phyloP scores from a whole-genome alignment of 2,113 vertebrate species.

The Syrrhaptes paradoxus region DNA sequence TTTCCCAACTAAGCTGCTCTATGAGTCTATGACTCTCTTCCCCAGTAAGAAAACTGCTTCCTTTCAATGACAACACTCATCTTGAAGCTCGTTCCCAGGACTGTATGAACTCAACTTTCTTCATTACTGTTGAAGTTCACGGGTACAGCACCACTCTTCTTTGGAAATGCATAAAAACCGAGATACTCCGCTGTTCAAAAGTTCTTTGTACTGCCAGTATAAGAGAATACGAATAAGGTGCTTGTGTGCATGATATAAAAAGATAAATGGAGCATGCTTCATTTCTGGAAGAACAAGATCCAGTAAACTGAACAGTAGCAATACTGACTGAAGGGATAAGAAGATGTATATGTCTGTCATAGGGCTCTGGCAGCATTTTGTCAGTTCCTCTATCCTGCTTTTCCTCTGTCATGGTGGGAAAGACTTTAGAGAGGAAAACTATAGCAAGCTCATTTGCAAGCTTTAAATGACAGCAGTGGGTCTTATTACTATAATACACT shows the following conservation, averaged over 20 bases:
- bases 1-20: background rate
- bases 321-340: background rate
- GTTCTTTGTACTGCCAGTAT: background rate
- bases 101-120: background rate
- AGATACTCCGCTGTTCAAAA: background rate
- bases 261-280: background rate
- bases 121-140: background rate
- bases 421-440: background rate
- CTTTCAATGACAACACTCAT: background rate
- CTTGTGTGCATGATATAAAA: background rate
- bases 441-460: conserved; percentile 11
- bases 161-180: background rate
- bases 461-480: background rate
- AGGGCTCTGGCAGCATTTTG: background rate
- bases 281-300: background rate
- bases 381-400: background rate
- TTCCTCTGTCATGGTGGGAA: conserved; percentile 4
- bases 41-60: background rate
- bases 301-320: background rate
- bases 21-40: background rate
- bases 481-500: background rate
- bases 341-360: background rate
- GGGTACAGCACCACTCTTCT: background rate
- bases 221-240: background rate
- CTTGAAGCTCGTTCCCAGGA: background rate